Evolutionary conservation across 2,113 vertebrate genomes (phyloP), one percentile per base, ranked within the genome.

Genomic region (Thermophis baileyi): DNA sequence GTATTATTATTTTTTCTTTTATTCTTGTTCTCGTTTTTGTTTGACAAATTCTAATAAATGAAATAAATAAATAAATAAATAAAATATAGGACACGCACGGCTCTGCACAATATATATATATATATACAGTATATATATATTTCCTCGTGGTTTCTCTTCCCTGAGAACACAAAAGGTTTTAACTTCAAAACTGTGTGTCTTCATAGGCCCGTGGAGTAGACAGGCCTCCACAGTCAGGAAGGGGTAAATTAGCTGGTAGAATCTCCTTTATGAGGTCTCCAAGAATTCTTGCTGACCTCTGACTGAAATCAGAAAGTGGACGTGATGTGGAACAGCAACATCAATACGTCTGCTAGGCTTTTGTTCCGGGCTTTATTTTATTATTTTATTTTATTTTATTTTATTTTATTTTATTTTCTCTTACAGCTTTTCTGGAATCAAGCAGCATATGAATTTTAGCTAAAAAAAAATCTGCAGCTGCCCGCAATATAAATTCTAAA

Each of bases 121-220:
- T 54, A 54, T 47, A 11, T 46, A 46, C n/a, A n/a, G n/a, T 47
- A 47, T 47, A 9, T 7, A 5, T 47, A 47, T 47, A 6, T 47
- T 50, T 44, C 87, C 92, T 91, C 0, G 0, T 53, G 63, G 93
- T 95, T 96, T 51, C 53, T 95, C 94, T 94, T 63, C 47, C 74
- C 81, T 95, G 89, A 35, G 53, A 86, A 24, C 40, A 93, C 81
- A 92, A 74, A 63, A 96, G 14, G 4, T 55, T 96, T 95, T 94
- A 94, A 92, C 91, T 96, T 90, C 95, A 97, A 95, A 96, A 95
- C 53, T 89, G 92, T 95, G 55, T 95, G 96, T 93, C 92, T 93
- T 93, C 51, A 94, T 44, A 74, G 88, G 1, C 85, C 91, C 47
- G 46, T 30, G 93, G 63, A 96, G 90, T 96, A 96, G 51, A 63